Base-by-base conservation (phyloP, 2,888 invertebrate species). In the Adelognathus sp. region DNA sequence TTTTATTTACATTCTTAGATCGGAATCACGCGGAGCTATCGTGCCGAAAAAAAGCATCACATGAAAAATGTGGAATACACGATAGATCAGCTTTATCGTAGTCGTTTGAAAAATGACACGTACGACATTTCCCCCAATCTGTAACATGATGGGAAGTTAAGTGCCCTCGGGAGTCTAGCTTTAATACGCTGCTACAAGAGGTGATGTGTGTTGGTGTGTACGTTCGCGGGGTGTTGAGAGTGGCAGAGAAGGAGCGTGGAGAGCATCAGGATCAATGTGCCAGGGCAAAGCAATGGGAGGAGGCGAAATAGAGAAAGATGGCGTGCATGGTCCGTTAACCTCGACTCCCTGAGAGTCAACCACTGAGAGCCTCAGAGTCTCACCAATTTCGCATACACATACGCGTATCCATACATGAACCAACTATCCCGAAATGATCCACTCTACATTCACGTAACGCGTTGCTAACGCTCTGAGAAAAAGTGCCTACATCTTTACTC, bases 251-350 rank as follows among this genome's bases (percentile, higher is more conserved):
- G 72, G 56, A 79, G 72, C 75, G 72, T 69, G 72, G 75, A 75
- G 70, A 61, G 64, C 74, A 78, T 82, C 82, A 83, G 82, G 82
- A 82, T 84, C 83, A 86, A 85, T 81, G 83, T 75, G 77, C 72
- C 74, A 79, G 66, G 58, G 76, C 75, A 69, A 79, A 77, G 24
- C 66, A 52, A 52, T 52, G 52, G 36, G 75, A 76, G 76, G 73
- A 73, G 73, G 58, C 74, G 63, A 64, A 79, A 79, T 67, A 75
- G 61, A 76, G 67, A 50, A 71, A 67, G 78, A 80, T 81, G 76
- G 83, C 83, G 82, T 83, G 81, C 83, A 85, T 84, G 85, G 84
- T 86, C 84, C 84, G 87, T 86, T 84, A 85, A 84, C 85, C 83
- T 75, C 84, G 83, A 83, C 76, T 83, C 83, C 81, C 81, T 81